Base-by-base conservation (phyloP, 2,888 invertebrate species). In the Lithophane leautieri region DNA sequence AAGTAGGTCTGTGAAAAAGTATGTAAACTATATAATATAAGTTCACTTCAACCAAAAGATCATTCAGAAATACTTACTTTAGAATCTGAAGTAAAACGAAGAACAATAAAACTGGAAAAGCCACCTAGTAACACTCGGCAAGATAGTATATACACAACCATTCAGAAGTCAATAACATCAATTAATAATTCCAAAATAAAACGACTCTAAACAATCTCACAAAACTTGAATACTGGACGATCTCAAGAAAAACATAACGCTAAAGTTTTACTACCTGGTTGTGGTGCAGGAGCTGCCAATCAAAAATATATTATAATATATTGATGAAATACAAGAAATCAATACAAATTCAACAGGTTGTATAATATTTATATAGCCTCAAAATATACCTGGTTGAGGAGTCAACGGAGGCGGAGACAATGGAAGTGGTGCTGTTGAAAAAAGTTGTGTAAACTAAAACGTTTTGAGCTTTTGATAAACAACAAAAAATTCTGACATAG, bases 1-100 rank as follows among this genome's bases (percentile, higher is more conserved):
- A 63, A 44, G 22, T 40, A 73, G 0, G 0, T 78, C 63, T 79
- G 78, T 73, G 52, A 72, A 78, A 73, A 73, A 25, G 12, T 56
- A 25, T 50, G 22, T 52, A 52, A 25, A 58, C 22, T 2, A n/a
- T 58, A 11, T 34, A 22, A 22, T 28, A 34, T 14, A 52, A 1
- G 22, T 56, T 44, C 16, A 42, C 8, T 50, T 50, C 19, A 47
- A 76, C 8, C 42, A 34, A 42, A 22, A 28, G 0, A 40, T 78
- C 11, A 52, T 68, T 16, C 44, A 47, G 14, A 61, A 52, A 61
- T 54, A 70, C 25, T 44, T 50, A 47, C 47, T 58, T 58, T 16
- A 25, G 12, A 44, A 40, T 44, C 19, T 28, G n/a, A 52, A 70
- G 52, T 28, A n/a, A 47, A 70, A 42, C 8, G 14, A 56, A 54